Percentiles rank a stretch among this genome's conserved stretches.
Conservation (phyloP, 2,113 vertebrate genomes). For the Vireo altiloquus region DNA sequence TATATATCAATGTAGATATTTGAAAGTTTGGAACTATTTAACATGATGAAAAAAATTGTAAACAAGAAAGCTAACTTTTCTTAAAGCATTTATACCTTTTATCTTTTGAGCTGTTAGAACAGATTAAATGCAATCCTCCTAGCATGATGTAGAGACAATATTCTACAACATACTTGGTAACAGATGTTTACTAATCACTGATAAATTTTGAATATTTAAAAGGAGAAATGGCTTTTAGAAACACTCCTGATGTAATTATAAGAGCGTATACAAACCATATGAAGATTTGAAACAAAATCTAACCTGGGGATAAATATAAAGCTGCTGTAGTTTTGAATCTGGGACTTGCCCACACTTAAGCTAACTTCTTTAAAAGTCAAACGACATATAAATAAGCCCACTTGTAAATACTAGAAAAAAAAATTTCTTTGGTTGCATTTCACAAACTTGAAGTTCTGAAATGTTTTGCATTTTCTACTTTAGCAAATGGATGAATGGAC, state of each 20-base stretch:
- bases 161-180: not conserved
- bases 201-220: constrained; percentile 52
- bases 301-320: not conserved
- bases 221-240: not conserved
- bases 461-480: not conserved
- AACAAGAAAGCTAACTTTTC: not conserved
- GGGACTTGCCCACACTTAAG: not conserved
- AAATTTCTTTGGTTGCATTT: accelerated
- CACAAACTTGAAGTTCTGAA: not conserved
- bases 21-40: not conserved
- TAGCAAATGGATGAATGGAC: not conserved
- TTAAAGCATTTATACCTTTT: not conserved
- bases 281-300: constrained; percentile 4
- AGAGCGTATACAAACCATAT: not conserved
- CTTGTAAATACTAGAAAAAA: not conserved
- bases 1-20: not conserved
- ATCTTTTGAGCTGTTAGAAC: not conserved
- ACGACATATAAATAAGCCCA: not conserved
- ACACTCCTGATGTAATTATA: not conserved
- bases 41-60: not conserved
- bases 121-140: not conserved
- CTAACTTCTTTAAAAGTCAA: not conserved
- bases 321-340: not conserved
- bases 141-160: not conserved
- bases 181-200: constrained; percentile 54